phyloP scores from a whole-genome alignment of 2,113 vertebrate species.

The Hippoglossus stenolepis region DNA sequence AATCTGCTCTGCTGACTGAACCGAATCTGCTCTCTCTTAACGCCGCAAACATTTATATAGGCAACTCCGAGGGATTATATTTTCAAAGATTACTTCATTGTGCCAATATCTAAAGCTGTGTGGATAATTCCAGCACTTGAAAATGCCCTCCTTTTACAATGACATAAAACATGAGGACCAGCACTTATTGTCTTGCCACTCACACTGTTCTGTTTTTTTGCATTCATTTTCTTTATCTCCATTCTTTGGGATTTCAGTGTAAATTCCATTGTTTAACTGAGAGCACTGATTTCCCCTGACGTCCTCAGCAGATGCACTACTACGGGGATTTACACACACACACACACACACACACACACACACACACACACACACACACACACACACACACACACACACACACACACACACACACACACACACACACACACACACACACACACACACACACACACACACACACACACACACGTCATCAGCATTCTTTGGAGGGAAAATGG shows the following conservation, averaged over 20 bases:
- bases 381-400: conserved; percentile 16
- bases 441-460: background rate
- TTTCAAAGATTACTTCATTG: conserved; percentile 34
- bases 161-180: background rate
- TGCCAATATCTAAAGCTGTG: conserved; percentile 34
- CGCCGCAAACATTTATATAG: background rate
- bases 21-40: conserved; percentile 1
- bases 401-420: conserved; percentile 1
- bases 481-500: conserved; percentile 11
- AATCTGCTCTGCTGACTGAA: conserved; percentile 13
- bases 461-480: background rate
- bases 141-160: conserved; percentile 1
- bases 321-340: conserved; percentile 21
- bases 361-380: background rate
- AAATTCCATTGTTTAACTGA: conserved; percentile 28
- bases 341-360: background rate
- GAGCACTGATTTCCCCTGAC: conserved; percentile 43
- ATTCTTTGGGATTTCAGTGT: conserved; percentile 27
- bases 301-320: conserved; percentile 10
- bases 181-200: background rate
- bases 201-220: conserved; percentile 1
- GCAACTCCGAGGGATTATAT: conserved; percentile 18
- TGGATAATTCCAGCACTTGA: conserved; percentile 20
- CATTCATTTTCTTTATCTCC: conserved; percentile 1
- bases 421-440: conserved; percentile 1